Percentiles rank a stretch among this genome's conserved stretches.
phyloP scores from a whole-genome alignment of 2,888 invertebrate species.

The Eulithis testata region DNA sequence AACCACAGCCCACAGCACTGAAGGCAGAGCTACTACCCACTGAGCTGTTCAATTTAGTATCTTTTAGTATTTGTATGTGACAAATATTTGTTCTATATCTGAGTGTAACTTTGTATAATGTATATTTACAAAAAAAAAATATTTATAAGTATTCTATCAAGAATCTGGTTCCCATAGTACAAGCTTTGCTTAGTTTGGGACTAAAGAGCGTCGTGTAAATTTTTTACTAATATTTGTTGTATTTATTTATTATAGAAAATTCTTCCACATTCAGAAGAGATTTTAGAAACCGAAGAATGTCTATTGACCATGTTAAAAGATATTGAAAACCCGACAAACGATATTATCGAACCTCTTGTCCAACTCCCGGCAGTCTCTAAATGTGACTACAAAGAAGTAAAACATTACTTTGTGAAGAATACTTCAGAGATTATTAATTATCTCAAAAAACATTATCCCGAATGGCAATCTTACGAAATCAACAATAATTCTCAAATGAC shows the following conservation, averaged over 20 bases:
- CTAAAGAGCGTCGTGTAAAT: too few species aligned
- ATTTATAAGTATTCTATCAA: too few species aligned
- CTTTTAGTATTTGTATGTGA: too few species aligned
- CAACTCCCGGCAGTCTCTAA: not conserved
- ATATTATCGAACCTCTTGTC: not conserved
- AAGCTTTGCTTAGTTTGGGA: too few species aligned
- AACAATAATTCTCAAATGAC: constrained; percentile 23
- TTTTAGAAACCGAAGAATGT: constrained; percentile 2
- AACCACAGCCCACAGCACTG: too few species aligned
- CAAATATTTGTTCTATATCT: not conserved
- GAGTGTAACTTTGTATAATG: too few species aligned
- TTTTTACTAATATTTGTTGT: too few species aligned
- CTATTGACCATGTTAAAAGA: constrained; percentile 4
- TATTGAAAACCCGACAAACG: constrained; percentile 9
- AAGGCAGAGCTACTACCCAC: too few species aligned
- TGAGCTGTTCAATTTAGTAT: too few species aligned
- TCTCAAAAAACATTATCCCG: constrained; percentile 54
- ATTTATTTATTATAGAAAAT: constrained; percentile 6
- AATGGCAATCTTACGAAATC: constrained; percentile 46
- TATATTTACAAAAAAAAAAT: too few species aligned
- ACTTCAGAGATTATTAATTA: constrained; percentile 51
- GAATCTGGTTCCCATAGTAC: too few species aligned
- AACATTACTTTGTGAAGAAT: constrained; percentile 44
- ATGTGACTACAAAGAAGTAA: not conserved
- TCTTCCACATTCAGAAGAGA: constrained; percentile 8